Percentiles rank a stretch among this genome's conserved stretches.
phyloP scores from a whole-genome alignment of 30 jellyfish, hydroid and myxozoan species.

The Aurelia sp. region DNA sequence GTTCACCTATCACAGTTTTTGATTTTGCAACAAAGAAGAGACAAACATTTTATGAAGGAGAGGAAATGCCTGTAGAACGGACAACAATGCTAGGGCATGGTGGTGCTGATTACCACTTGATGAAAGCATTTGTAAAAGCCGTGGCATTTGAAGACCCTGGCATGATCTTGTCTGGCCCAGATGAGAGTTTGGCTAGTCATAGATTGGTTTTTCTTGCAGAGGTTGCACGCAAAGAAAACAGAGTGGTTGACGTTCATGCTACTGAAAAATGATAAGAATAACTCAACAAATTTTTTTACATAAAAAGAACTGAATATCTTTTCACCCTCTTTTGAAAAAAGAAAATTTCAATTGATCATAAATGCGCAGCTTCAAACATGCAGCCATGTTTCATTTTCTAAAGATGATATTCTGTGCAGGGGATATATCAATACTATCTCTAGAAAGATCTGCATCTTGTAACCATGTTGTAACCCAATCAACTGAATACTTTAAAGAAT shows the following conservation, averaged over 20 bases:
- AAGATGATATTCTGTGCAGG: too few relatives aligned
- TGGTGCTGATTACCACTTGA: constrained; percentile 84
- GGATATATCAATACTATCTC: too few relatives aligned
- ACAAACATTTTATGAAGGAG: constrained; percentile 4
- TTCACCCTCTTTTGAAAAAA: too few relatives aligned
- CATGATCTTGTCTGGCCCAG: constrained; percentile 71
- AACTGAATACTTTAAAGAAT: too few relatives aligned
- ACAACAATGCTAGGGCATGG: constrained; percentile 91
- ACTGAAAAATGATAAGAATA: too few relatives aligned
- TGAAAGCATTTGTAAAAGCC: constrained; percentile 87
- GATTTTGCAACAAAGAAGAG: constrained; percentile 50
- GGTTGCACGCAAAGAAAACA: constrained; percentile 74
- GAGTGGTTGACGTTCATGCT: constrained; percentile 8
- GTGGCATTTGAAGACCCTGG: constrained; percentile 76
- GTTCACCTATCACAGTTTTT: constrained; percentile 38
- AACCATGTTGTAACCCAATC: too few relatives aligned
- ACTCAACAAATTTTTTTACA: too few relatives aligned
- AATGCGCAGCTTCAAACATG: too few relatives aligned
- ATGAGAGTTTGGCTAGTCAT: constrained; percentile 81
- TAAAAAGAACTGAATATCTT: too few relatives aligned
- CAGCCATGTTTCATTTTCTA: too few relatives aligned
- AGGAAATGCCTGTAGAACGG: constrained; percentile 40
- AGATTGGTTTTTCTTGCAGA: constrained; percentile 83
- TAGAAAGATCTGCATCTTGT: too few relatives aligned
- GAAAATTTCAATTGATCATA: too few relatives aligned